Base-by-base conservation (phyloP, 2,113 vertebrate species). In the Osmerus eperlanus region DNA sequence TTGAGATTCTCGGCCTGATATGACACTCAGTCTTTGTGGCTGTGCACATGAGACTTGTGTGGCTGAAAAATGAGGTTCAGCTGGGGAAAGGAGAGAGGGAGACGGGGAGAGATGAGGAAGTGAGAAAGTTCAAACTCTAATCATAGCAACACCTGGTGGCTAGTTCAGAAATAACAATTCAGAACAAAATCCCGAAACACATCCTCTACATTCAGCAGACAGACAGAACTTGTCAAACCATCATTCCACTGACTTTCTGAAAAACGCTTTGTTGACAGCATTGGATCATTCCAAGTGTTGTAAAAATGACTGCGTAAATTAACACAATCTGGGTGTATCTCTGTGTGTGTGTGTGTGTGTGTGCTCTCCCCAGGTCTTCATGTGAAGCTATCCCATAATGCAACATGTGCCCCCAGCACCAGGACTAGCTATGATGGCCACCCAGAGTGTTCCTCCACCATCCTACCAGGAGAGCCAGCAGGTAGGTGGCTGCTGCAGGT, bases 381-480 rank as follows among this genome's bases (percentile, higher is more conserved):
- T 98, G 97, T 99, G 95, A 98, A 91, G 93, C 94, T 92, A 89
- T 90, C 96, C 94, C 96, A 99, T 96, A 95, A 99, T 99, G 97
- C 96, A 99, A 96, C 97, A 99, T 99, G 97, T 93, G 92, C 95
- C 97, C 93, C 94, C 96, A 85, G 94, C 94, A 88, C 94, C 97
- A 89, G 92, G 96, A 95, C 87, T 99, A 95, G 98, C 94, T 71
- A 99, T 99, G 96, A 99, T 99, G 97, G 95, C 97, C 94, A 97
- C 97, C 84, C 97, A 99, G 94, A 98, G 94, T 18, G 96, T 96
- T 90, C 97, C 97, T 90, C 96, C 97, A 90, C 95, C 97, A 92
- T 94, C 96, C 82, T 99, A 99, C 91, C 97, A 99, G 89, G 96
- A 99, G 90, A 96, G 92, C 90, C 95, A 97, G 68, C 97, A 97